phyloP scores from a whole-genome alignment of 2,113 vertebrate genomes.

The Falcunculus frontatus region DNA sequence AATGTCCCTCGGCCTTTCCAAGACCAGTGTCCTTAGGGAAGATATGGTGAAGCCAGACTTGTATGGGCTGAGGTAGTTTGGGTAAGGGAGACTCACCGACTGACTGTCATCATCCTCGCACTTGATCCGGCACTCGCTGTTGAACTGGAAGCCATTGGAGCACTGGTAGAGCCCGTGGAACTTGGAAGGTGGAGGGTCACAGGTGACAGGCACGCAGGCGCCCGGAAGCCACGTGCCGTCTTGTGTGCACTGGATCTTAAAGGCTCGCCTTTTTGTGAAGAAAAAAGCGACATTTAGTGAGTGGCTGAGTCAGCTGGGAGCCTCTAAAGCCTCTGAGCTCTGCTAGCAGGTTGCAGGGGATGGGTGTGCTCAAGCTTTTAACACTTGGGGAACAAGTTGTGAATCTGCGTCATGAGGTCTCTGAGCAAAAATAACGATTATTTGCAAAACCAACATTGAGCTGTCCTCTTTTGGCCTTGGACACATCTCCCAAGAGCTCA shows the following conservation, averaged over 20 bases:
- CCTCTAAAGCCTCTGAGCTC: not conserved
- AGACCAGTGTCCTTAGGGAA: not conserved
- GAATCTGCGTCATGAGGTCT: constrained; percentile 30
- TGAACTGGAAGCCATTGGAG: constrained; percentile 89
- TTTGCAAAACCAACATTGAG: constrained; percentile 28
- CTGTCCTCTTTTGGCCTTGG: not conserved
- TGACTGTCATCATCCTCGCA: constrained; percentile 81
- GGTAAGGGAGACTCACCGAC: constrained; percentile 74
- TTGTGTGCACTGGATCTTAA: constrained; percentile 92
- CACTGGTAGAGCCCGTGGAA: constrained; percentile 94
- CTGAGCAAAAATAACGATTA: not conserved
- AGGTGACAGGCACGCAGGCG: constrained; percentile 90
- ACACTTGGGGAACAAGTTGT: not conserved
- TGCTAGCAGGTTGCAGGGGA: constrained; percentile 36
- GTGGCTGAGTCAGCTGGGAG: constrained; percentile 9
- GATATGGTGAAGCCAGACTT: fast-evolving
- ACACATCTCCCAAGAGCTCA: not conserved
- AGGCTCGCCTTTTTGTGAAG: constrained; percentile 79
- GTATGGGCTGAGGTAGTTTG: not conserved
- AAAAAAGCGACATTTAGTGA: not conserved
- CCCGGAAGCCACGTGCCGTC: constrained; percentile 92
- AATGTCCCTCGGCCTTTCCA: fast-evolving
- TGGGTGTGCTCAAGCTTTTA: not conserved
- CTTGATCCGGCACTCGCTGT: constrained; percentile 90
- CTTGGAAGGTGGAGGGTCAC: constrained; percentile 85